Base-by-base conservation (phyloP, 92 coral and sea anemone species). In the Parazoanthus darwini region DNA sequence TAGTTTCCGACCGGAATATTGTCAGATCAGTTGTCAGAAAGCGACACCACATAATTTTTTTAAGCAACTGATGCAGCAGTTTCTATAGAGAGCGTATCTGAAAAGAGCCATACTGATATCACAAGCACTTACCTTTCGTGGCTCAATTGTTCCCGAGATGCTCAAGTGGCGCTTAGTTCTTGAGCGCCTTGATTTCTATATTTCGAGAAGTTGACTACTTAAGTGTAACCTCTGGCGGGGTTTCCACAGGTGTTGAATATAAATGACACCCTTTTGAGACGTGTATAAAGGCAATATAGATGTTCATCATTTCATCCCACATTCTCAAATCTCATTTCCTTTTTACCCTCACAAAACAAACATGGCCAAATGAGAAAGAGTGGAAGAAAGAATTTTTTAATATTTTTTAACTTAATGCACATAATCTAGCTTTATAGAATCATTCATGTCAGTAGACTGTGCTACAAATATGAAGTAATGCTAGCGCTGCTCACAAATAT, bases 311-410 rank as follows among this genome's bases (percentile, higher is more conserved):
- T 84, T 48, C n/a, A 84, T 71, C 87, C 87, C 78, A 84, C 87
- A 84, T n/a, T 84, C 35, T 71, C 75, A 65, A 71, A 84, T 84
- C 87, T 84, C 59, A 84, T 84, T 84, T 84, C 87, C 87, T 84
- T 84, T 29, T 84, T 46, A 33, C 44, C 79, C 66, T 46, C n/a
- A 11, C 66, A 71, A 73, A 84, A 48, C 79, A 84, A 84, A 84
- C 79, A 84, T 56, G 46, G 70, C 46, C 65, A 79, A 78, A 79
- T 29, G 63, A 33, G 43, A 84, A 70, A 18, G 48, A 46, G 15
- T 38, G 73, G 2, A 58, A 20, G 74, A 26, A 22, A 65, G 54
- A 44, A 82, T 25, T 43, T 66, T 25, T 66, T n/a, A n/a, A n/a
- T 44, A 5, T 8, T 48, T 36, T 22, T 66, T 15, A 33, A 18